phyloP scores from a whole-genome alignment of 2,797 vertebrate genomes.

The Danionella dracula region DNA sequence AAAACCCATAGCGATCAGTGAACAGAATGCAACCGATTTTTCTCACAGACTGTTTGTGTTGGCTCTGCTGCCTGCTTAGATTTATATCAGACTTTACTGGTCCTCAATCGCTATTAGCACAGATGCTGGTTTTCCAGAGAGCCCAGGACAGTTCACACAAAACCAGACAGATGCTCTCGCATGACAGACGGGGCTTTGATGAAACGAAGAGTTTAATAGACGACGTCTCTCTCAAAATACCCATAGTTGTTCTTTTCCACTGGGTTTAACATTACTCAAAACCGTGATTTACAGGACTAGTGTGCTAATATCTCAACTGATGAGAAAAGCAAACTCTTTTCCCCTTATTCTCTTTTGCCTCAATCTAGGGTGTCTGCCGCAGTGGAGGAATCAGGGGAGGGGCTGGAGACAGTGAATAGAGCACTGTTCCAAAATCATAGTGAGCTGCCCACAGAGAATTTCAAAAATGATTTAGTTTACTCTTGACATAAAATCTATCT shows the following conservation, averaged over 20 bases:
- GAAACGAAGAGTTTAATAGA: slow-evolving; percentile 8
- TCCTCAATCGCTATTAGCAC: slow-evolving; percentile 8
- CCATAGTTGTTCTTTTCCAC: background rate
- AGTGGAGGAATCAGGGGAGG: background rate
- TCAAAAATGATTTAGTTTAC: background rate
- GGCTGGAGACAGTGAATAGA: background rate
- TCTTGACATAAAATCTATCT: background rate
- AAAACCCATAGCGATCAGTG: background rate
- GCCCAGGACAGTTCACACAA: background rate
- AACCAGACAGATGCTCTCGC: slow-evolving; percentile 16
- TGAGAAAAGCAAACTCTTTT: slow-evolving; percentile 37
- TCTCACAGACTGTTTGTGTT: slow-evolving; percentile 33
- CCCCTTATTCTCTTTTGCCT: background rate
- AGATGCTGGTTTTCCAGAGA: slow-evolving; percentile 14
- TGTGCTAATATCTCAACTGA: slow-evolving; percentile 10
- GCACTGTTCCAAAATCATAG: slow-evolving; percentile 5
- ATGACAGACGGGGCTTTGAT: slow-evolving; percentile 22
- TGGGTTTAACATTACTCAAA: slow-evolving; percentile 1
- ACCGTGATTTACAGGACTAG: slow-evolving; percentile 13
- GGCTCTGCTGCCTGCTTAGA: slow-evolving; percentile 18
- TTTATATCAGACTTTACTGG: slow-evolving; percentile 18
- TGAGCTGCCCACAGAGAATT: background rate
- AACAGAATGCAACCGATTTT: background rate
- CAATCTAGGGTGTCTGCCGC: background rate
- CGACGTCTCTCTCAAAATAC: background rate